Evolutionary conservation across 2,797 vertebrate genomes (phyloP).

Genomic region (Menidia menidia): DNA sequence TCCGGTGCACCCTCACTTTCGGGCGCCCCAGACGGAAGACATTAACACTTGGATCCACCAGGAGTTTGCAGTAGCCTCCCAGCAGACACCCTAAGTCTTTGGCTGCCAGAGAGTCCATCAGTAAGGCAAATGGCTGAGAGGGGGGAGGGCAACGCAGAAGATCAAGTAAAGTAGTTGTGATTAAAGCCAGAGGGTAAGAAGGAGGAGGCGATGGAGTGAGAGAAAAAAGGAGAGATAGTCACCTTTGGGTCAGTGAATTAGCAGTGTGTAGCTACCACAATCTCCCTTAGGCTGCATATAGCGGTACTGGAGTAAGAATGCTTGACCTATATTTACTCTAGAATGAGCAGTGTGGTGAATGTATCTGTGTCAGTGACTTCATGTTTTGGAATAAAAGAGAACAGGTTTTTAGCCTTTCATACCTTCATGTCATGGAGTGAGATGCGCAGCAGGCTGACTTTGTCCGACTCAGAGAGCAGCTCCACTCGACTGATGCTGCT

Average conservation of each 20-base stretch:
- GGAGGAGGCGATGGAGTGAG: slow-evolving; percentile 53
- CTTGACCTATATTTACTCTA: slow-evolving; percentile 70
- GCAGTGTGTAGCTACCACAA: slow-evolving; percentile 40
- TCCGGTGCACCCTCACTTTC: slow-evolving; percentile 86
- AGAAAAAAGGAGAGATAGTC: slow-evolving; percentile 64
- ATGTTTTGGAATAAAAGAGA: slow-evolving; percentile 49
- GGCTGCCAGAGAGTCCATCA: slow-evolving; percentile 94
- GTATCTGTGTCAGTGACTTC: slow-evolving; percentile 45
- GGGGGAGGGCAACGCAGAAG: slow-evolving; percentile 55
- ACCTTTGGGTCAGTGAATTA: slow-evolving; percentile 61
- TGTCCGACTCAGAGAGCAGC: slow-evolving; percentile 91
- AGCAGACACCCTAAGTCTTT: slow-evolving; percentile 97
- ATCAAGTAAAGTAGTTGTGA: slow-evolving; percentile 61
- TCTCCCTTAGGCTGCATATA: slow-evolving; percentile 49
- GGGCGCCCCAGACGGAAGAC: slow-evolving; percentile 91
- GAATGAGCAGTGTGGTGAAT: slow-evolving; percentile 38
- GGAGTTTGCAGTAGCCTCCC: slow-evolving; percentile 92
- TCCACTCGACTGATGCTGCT: slow-evolving; percentile 93
- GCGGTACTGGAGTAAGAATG: slow-evolving; percentile 46
- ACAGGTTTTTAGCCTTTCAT: slow-evolving; percentile 29
- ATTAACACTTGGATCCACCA: slow-evolving; percentile 87
- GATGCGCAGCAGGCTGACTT: slow-evolving; percentile 94
- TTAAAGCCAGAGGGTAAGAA: slow-evolving; percentile 60
- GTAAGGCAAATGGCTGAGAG: slow-evolving; percentile 91
- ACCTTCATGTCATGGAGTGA: slow-evolving; percentile 98